Conservation (phyloP, 2,888 invertebrate species). For the Drosophila austrosaltans region DNA sequence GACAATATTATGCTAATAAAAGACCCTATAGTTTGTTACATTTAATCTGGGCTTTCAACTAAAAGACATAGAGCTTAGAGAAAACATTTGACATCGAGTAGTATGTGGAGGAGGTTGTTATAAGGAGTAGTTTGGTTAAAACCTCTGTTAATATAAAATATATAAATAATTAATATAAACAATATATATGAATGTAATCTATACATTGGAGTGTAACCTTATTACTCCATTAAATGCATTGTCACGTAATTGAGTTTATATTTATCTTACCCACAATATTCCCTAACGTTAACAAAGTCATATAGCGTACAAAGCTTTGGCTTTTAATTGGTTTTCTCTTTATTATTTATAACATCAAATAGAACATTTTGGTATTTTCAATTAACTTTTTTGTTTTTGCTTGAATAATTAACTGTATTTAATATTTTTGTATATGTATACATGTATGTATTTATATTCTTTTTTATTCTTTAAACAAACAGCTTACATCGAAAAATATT, state of each 20-base stretch:
- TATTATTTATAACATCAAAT: constrained; percentile 77
- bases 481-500: constrained; percentile 75
- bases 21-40: not conserved
- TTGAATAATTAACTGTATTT: constrained; percentile 34
- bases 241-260: no score
- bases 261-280: no score
- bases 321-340: constrained; percentile 50
- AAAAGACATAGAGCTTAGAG: no score
- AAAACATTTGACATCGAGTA: no score
- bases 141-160: no score
- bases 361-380: constrained; percentile 64
- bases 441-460: not conserved
- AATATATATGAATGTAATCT: no score
- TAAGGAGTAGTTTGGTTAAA: no score
- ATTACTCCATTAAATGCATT: no score
- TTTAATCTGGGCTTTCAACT: not conserved
- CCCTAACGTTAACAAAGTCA: not conserved
- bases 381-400: constrained; percentile 25
- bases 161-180: no score
- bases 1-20: not conserved
- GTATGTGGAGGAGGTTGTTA: no score
- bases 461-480: constrained; percentile 60
- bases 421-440: not conserved
- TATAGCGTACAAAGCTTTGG: constrained; percentile 34
- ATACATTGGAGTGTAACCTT: no score